Evolutionary conservation across 1,140 invertebrate species (phyloP).

Genomic region (Papilio polyxenes): DNA sequence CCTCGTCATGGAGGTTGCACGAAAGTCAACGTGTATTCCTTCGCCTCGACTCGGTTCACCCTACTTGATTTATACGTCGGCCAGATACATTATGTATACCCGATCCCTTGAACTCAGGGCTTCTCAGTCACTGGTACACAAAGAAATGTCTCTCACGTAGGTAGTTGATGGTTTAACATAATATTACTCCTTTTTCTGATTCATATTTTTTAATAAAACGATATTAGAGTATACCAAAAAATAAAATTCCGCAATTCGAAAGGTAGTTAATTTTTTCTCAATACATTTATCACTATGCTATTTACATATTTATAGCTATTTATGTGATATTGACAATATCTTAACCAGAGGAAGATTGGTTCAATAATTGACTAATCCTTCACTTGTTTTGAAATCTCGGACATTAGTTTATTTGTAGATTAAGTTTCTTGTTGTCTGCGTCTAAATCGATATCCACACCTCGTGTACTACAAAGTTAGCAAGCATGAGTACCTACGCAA

Average conservation of each 20-base stretch:
- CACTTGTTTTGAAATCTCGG: background rate
- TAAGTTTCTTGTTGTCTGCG: background rate
- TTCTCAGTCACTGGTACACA: background rate
- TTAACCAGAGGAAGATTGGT: background rate
- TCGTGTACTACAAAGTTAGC: constrained; percentile 33
- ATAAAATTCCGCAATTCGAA: background rate
- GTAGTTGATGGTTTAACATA: background rate
- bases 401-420: background rate
- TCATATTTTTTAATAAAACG: background rate
- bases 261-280: background rate
- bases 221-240: too few relatives aligned
- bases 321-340: background rate
- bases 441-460: constrained; percentile 7
- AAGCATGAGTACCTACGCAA: constrained; percentile 44
- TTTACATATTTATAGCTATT: background rate
- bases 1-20: constrained; percentile 59
- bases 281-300: background rate
- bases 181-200: background rate
- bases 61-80: constrained; percentile 35
- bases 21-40: constrained; percentile 47
- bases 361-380: too few relatives aligned
- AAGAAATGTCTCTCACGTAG: background rate
- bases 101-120: constrained; percentile 15
- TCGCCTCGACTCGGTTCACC: constrained; percentile 31
- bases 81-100: constrained; percentile 21